Conservation (phyloP, 2,113 vertebrate species). For the Gyps fulvus region DNA sequence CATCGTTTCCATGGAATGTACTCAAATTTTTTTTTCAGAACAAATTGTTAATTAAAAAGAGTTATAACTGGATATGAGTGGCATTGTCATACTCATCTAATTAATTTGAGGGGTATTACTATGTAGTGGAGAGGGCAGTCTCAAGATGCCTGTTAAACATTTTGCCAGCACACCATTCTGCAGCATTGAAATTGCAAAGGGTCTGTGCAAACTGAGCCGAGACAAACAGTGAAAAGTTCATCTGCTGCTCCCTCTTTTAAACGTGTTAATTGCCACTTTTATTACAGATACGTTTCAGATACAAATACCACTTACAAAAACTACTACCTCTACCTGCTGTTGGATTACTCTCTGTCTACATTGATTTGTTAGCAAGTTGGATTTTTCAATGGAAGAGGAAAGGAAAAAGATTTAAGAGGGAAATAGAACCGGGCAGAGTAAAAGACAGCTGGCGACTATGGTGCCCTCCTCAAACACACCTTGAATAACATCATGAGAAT, state of each 20-base stretch:
- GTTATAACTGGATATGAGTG: neutral
- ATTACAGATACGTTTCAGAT: neutral
- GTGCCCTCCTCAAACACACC: neutral
- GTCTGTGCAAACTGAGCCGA: neutral
- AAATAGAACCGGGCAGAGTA: neutral
- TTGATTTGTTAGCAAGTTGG: neutral
- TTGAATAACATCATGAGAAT: neutral
- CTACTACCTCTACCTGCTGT: neutral
- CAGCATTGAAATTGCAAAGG: neutral
- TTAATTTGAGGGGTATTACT: neutral
- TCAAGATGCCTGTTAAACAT: neutral
- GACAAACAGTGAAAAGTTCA: neutral
- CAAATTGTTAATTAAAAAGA: neutral
- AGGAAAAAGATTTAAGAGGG: neutral
- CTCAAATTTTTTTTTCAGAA: neutral
- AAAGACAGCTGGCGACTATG: neutral
- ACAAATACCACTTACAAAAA: neutral
- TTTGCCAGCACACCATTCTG: neutral
- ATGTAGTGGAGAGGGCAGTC: neutral
- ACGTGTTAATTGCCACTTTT: neutral
- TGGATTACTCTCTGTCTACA: neutral
- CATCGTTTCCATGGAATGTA: accelerated
- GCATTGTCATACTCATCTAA: neutral
- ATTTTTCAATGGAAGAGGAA: neutral
- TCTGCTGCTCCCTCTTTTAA: neutral